Percentiles rank a stretch among this genome's conserved stretches.
These are phyloP conservation scores for Myotis brandtii DNA, from an alignment of 2,113 vertebrate species.

Conservation along the genomic window DNA sequence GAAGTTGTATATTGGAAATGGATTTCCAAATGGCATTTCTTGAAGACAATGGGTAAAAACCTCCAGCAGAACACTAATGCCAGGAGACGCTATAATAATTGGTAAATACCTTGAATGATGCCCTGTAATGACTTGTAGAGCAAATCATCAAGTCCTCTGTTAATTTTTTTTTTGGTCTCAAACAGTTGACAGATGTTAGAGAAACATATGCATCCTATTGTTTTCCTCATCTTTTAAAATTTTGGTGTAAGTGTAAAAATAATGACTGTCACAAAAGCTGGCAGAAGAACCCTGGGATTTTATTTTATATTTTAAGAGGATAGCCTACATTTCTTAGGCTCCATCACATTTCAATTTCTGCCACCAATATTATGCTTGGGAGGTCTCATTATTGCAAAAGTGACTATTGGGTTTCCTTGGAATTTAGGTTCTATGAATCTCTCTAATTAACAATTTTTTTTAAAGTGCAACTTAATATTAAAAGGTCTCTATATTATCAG, in stretches of 20 bases:
- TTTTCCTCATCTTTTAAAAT: conserved; percentile 61
- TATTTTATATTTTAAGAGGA: conserved; percentile 62
- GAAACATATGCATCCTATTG: conserved; percentile 41
- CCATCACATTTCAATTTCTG: conserved; percentile 45
- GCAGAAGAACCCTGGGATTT: conserved; percentile 33
- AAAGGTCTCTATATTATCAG: neutral
- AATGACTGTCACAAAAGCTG: conserved; percentile 66
- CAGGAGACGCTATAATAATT: conserved; percentile 30
- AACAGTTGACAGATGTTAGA: conserved; percentile 35
- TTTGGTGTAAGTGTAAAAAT: conserved; percentile 55
- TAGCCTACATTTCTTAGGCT: conserved; percentile 40
- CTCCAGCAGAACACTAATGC: neutral
- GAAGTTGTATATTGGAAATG: conserved; percentile 16
- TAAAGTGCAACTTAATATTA: conserved; percentile 45
- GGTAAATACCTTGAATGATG: conserved; percentile 38
- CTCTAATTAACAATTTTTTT: conserved; percentile 55
- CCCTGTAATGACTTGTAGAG: conserved; percentile 37
- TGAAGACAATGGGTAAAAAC: conserved; percentile 44
- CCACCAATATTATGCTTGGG: conserved; percentile 14
- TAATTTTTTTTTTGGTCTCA: neutral
- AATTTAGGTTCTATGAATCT: conserved; percentile 36
- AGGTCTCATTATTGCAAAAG: conserved; percentile 71
- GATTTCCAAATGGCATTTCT: conserved; percentile 45
- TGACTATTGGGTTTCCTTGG: conserved; percentile 65
- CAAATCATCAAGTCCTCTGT: conserved; percentile 35